Conservation (phyloP, 2,797 vertebrate genomes). For the Channa striata region DNA sequence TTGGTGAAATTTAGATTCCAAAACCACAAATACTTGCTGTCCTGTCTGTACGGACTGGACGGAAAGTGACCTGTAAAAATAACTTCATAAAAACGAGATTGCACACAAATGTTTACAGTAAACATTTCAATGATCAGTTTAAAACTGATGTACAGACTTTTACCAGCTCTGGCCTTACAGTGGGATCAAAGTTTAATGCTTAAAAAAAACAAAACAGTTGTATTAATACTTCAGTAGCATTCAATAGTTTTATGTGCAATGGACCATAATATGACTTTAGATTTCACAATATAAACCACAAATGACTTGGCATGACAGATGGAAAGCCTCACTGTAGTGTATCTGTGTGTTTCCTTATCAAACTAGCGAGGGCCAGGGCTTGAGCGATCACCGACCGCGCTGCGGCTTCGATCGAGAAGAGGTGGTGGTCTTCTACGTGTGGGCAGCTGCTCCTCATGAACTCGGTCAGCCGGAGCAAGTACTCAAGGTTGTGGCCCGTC, state of each 20-base stretch:
- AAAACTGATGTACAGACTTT: background rate
- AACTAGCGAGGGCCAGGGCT: conserved; percentile 62
- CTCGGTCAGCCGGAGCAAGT: conserved; percentile 91
- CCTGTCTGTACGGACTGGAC: conserved; percentile 26
- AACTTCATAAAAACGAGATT: conserved; percentile 3
- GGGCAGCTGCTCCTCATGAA: conserved; percentile 96
- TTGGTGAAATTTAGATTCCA: background rate
- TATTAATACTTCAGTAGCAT: background rate
- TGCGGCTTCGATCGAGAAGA: conserved; percentile 91
- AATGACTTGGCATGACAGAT: conserved; percentile 13
- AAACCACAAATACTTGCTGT: background rate
- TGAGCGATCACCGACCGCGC: conserved; percentile 72
- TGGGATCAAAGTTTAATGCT: background rate
- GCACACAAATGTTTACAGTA: conserved; percentile 33
- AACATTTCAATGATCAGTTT: background rate
- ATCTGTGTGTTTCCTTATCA: conserved; percentile 5
- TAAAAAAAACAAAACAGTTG: background rate
- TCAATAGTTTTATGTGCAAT: background rate
- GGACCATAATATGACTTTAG: background rate
- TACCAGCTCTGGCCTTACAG: background rate
- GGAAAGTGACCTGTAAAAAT: conserved; percentile 41
- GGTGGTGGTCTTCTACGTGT: conserved; percentile 91
- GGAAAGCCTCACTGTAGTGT: conserved; percentile 39
- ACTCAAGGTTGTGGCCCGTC: conserved; percentile 95
- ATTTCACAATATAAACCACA: conserved; percentile 19